phyloP scores from a whole-genome alignment of 2,888 invertebrate species.

The Cotesia congregata region DNA sequence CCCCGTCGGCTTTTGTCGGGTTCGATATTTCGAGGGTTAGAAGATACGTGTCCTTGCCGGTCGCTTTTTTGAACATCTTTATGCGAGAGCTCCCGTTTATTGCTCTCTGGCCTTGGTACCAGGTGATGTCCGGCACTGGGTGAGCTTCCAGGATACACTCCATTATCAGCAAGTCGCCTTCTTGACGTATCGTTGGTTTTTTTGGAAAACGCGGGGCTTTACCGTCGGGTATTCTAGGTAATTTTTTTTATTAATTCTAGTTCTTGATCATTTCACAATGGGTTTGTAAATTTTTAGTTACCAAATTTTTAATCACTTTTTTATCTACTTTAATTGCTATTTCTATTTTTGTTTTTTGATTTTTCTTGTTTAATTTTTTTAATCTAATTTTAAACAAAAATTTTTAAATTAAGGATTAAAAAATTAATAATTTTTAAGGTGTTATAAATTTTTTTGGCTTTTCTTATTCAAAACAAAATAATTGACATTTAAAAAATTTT shows the following conservation, averaged over 20 bases:
- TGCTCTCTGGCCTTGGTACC: conserved; percentile 92
- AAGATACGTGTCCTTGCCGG: conserved; percentile 90
- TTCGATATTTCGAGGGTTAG: conserved; percentile 94
- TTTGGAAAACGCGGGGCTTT: conserved; percentile 96
- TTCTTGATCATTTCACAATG: conserved; percentile 5
- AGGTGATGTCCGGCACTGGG: conserved; percentile 94
- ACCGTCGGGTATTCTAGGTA: conserved; percentile 92
- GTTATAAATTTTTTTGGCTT: too few relatives aligned
- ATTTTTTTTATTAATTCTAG: conserved; percentile 3
- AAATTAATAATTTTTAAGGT: too few relatives aligned
- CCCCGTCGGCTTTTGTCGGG: conserved; percentile 96
- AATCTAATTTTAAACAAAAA: too few relatives aligned
- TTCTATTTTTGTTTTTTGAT: background rate
- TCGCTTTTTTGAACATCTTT: conserved; percentile 91
- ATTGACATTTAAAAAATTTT: too few relatives aligned
- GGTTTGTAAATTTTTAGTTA: background rate
- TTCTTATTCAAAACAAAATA: too few relatives aligned
- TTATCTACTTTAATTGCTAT: too few relatives aligned
- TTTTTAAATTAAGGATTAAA: too few relatives aligned
- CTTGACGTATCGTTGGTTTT: conserved; percentile 95
- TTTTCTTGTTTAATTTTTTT: background rate
- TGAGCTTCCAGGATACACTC: conserved; percentile 96
- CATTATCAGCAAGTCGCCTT: conserved; percentile 93
- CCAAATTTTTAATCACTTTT: conserved; percentile 14
- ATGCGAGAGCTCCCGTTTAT: conserved; percentile 88